Evolutionary conservation across 1,140 invertebrate genomes (phyloP), one percentile per base, ranked within the genome.

Genomic region (Olivierus martensii): DNA sequence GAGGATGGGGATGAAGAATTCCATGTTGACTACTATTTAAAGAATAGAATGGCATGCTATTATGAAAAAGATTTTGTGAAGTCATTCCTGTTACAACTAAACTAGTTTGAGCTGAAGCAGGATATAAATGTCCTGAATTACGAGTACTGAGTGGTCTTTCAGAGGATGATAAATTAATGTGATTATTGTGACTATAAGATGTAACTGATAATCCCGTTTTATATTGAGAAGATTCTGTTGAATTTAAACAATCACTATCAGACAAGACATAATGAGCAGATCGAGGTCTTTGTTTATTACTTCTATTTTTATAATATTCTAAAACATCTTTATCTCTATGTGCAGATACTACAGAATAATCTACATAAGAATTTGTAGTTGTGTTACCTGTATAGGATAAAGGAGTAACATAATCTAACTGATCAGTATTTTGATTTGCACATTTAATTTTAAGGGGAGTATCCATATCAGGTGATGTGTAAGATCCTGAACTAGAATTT

Each of bases 291-390:
- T 48, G 22, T 21, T 52, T 55, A 38, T 57, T 56, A 11, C 22
- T 22, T 53, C 59, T 58, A n/a, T 55, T 60, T 22, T 62, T 57
- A 44, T 64, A 63, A 46, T 57, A 62, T 15, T 61, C 60, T 2
- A 63, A 38, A 10, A 64, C 58, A 46, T 61, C 56, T 43, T 63
- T 61, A 46, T 63, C 59, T 28, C 53, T 50, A 55, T 64, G 60
- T 21, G 62, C 63, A 6, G 62, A 63, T 10, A 64, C 62, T 22
- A 63, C 62, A 6, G 63, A 63, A 49, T 63, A 64, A 37, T 64
- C 63, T 12, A 63, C 36, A 9, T 51, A 49, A 3, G 54, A 56
- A 34, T 58, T 51, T 18, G 56, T 47, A 28, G 49, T 59, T 21
- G 58, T 51, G 11, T 36, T 51, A 34, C 52, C 44, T 28, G 55